These are phyloP conservation scores for Nesidiocoris tenuis DNA, from an alignment of 2,888 invertebrate genomes.

Conservation along the genomic window DNA sequence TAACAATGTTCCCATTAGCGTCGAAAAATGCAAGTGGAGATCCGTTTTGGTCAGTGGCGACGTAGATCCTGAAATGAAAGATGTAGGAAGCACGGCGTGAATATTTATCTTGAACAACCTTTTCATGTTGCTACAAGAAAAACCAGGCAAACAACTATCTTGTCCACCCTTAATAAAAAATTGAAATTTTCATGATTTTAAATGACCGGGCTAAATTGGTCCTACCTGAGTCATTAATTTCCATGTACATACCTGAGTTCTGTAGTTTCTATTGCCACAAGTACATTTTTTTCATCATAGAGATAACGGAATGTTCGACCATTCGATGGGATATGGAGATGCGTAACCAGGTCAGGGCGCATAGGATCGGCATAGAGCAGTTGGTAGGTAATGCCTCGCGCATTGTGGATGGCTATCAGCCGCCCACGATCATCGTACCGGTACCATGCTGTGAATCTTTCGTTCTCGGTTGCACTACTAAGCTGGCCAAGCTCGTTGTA, in stretches of 20 bases:
- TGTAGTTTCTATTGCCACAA: slow-evolving; percentile 82
- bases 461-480: slow-evolving; percentile 83
- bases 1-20: slow-evolving; percentile 82
- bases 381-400: slow-evolving; percentile 87
- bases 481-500: slow-evolving; percentile 92
- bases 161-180: too few species aligned
- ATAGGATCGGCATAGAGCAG: slow-evolving; percentile 91
- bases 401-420: slow-evolving; percentile 85
- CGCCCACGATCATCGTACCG: slow-evolving; percentile 89
- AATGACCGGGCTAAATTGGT: background rate
- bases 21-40: slow-evolving; percentile 90
- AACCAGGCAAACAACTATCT: too few species aligned
- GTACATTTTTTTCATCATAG: slow-evolving; percentile 80
- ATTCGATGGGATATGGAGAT: slow-evolving; percentile 85
- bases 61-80: slow-evolving; percentile 66
- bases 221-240: background rate
- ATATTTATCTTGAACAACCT: background rate
- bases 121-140: background rate
- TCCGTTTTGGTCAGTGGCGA: slow-evolving; percentile 87
- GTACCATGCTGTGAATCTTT: slow-evolving; percentile 90
- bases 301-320: slow-evolving; percentile 80
- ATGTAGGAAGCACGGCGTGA: too few species aligned
- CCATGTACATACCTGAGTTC: slow-evolving; percentile 60
- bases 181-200: too few species aligned
- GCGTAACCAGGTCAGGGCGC: slow-evolving; percentile 78